phyloP scores from a whole-genome alignment of 2,888 invertebrate species.

The Athrips mouffetella region DNA sequence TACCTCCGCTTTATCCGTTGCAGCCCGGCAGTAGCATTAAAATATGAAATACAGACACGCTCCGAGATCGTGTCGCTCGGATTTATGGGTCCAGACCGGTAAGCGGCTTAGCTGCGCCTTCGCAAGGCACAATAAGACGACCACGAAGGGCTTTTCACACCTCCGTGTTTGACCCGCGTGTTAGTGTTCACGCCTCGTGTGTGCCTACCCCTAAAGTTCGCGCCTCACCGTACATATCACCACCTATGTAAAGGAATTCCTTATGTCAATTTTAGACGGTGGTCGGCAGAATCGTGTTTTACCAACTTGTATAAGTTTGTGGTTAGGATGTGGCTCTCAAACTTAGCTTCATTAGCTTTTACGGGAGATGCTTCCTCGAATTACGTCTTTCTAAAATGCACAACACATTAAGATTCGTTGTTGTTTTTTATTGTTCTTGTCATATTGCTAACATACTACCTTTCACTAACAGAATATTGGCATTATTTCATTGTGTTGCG shows the following conservation, averaged over 20 bases:
- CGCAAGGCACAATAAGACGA: slow-evolving; percentile 55
- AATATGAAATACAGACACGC: slow-evolving; percentile 18
- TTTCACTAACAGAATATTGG: neutral
- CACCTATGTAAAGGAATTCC: slow-evolving; percentile 48
- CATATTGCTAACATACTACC: no score
- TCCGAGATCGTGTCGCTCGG: slow-evolving; percentile 29
- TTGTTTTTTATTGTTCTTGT: no score
- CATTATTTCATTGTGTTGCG: no score
- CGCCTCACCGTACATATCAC: slow-evolving; percentile 67
- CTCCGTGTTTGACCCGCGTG: slow-evolving; percentile 66
- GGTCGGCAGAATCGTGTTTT: slow-evolving; percentile 23
- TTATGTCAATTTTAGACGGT: slow-evolving; percentile 34
- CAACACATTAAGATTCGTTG: no score
- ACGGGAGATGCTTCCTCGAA: neutral
- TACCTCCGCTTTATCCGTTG: slow-evolving; percentile 3
- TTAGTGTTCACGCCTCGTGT: slow-evolving; percentile 74
- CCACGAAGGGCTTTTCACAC: slow-evolving; percentile 72
- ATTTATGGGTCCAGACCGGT: slow-evolving; percentile 61
- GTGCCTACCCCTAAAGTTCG: slow-evolving; percentile 70
- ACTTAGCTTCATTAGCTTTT: neutral
- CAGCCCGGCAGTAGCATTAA: slow-evolving; percentile 16
- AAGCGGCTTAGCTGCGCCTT: slow-evolving; percentile 60
- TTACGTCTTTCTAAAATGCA: neutral
- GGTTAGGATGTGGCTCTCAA: neutral
- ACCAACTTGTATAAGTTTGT: neutral